Evolutionary conservation across 2,797 vertebrate species (phyloP), one percentile per base, ranked within the genome.

Genomic region (Centroberyx gerrardi): DNA sequence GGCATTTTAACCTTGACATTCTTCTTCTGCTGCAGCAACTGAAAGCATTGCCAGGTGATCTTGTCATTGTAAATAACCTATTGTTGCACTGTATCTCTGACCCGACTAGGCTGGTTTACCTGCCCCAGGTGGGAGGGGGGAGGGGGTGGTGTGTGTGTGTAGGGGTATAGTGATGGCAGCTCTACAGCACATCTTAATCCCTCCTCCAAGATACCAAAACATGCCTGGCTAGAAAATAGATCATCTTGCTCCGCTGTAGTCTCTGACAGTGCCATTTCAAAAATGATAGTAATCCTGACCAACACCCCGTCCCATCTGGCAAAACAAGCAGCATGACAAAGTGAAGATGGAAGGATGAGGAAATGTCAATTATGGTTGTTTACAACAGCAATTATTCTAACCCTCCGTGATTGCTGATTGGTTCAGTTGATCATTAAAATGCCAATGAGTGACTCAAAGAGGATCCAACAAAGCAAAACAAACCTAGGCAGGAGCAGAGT

Each of bases 201-300:
- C 64, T 87, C 80, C 78, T 70, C 74, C 44, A 60, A 78, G 44
- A 82, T 82, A 86, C 70, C 48, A 1, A 84, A 87, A 88, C 52
- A 77, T 13, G 55, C 59, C 72, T 56, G 42, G 61, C 54, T 60
- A 48, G 12, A 62, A 60, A 70, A 66, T 62, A 76, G 2, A 81
- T 67, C 46, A 78, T 54, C 18, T 0, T 54, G 17, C 1, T 29
- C 12, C 9, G 4, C 40, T 28, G 9, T 2, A 48, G 18, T 1
- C 3, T 13, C 48, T 74, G 72, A 82, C 73, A 69, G 8, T 64
- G 72, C 15, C 33, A 73, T 78, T 61, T 85, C 2, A 85, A 72
- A 76, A 60, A 78, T 71, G 76, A 85, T 2, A 9, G 44, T 62
- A 27, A 83, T 82, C 65, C 75, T 8, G 49, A 69, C 68, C n/a